Evolutionary conservation across 2,888 invertebrate genomes (phyloP).

Genomic region (Orthosia gothica): DNA sequence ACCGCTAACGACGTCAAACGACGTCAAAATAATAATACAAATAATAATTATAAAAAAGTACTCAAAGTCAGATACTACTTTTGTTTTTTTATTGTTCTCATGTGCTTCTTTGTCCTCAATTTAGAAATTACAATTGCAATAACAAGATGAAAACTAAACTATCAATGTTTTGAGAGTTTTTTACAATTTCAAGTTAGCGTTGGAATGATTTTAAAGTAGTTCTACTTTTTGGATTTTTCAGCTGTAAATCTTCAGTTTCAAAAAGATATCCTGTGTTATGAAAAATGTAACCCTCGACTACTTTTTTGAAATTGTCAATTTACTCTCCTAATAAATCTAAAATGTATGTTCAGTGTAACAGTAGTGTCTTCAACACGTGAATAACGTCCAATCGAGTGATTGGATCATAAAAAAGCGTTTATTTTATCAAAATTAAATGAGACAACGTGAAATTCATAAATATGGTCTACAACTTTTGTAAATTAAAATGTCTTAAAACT

Average conservation of each 20-base stretch:
- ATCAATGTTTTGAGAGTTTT: slow-evolving; percentile 60
- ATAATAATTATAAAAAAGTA: slow-evolving; percentile 55
- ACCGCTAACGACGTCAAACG: slow-evolving; percentile 36
- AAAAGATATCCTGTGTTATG: slow-evolving; percentile 58
- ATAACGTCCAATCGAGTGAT: slow-evolving; percentile 61
- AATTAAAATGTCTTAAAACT: not conserved
- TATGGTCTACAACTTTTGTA: not conserved
- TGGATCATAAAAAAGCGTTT: slow-evolving; percentile 49
- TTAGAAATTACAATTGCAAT: slow-evolving; percentile 58
- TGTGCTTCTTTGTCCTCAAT: slow-evolving; percentile 51
- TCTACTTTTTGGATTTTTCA: slow-evolving; percentile 63
- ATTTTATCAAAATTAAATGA: not conserved
- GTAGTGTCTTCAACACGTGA: slow-evolving; percentile 25
- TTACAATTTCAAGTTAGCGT: slow-evolving; percentile 53
- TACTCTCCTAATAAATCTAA: slow-evolving; percentile 59
- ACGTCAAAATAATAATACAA: not conserved
- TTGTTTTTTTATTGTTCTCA: slow-evolving; percentile 62
- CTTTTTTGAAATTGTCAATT: slow-evolving; percentile 64
- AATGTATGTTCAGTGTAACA: slow-evolving; percentile 46
- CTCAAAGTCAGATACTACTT: slow-evolving; percentile 59
- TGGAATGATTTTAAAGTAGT: slow-evolving; percentile 40
- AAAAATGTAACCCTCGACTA: slow-evolving; percentile 48
- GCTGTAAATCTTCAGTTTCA: slow-evolving; percentile 65
- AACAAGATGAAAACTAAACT: slow-evolving; percentile 51
- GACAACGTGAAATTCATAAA: not conserved